phyloP scores from a whole-genome alignment of 2,797 vertebrate genomes.

The Hypotaenidia okinawae region DNA sequence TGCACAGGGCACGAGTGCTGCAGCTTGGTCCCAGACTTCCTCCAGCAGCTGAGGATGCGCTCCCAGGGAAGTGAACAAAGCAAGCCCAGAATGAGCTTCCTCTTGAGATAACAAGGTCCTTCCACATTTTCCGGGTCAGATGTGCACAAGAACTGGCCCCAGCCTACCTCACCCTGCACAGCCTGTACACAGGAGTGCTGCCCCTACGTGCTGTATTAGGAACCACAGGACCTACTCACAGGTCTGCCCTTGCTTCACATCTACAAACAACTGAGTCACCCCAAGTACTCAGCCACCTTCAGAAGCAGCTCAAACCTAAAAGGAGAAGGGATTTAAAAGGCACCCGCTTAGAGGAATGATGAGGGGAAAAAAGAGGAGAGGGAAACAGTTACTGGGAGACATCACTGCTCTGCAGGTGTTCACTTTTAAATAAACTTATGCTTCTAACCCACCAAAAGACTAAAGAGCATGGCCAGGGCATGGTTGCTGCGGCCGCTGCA shows the following conservation, averaged over 20 bases:
- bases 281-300: neutral
- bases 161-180: neutral
- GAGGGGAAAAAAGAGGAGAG: neutral
- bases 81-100: neutral
- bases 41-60: neutral
- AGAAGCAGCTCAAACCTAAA: neutral
- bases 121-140: neutral
- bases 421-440: neutral
- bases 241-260: neutral
- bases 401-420: neutral
- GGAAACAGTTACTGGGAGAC: neutral
- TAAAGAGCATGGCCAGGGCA: neutral
- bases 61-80: neutral
- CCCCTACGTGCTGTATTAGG: neutral
- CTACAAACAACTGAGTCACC: neutral
- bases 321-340: neutral
- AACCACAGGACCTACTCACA: neutral
- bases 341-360: accelerated
- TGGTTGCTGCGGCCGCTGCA: neutral
- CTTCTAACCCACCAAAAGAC: neutral
- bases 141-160: neutral
- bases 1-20: neutral
- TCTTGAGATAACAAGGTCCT: neutral
- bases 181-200: accelerated
- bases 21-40: neutral